Evolutionary conservation across 2,888 invertebrate genomes (phyloP).

Genomic region (Mimas tiliae): DNA sequence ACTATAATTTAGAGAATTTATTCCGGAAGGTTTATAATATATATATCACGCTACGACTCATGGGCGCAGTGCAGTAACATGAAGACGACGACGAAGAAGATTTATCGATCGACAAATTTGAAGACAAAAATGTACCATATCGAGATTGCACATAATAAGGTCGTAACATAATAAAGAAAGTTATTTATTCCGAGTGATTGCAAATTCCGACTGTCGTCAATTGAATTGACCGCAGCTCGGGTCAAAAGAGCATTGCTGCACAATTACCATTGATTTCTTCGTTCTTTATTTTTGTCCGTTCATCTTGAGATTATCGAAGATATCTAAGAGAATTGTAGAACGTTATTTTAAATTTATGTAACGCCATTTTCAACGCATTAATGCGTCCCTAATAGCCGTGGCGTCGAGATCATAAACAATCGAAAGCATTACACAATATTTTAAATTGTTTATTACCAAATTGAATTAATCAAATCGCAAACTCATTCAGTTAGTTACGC

Average conservation of each 20-base stretch:
- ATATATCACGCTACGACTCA: too few relatives aligned
- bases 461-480: not conserved
- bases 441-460: not conserved
- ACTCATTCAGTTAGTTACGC: not conserved
- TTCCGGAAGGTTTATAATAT: too few relatives aligned
- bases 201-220: constrained; percentile 46
- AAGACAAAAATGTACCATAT: not conserved
- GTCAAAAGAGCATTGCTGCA: constrained; percentile 46
- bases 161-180: constrained; percentile 40
- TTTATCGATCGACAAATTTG: not conserved
- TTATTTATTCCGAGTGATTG: constrained; percentile 45
- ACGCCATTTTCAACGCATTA: constrained; percentile 3
- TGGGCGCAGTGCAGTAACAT: not conserved
- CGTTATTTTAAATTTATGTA: not conserved
- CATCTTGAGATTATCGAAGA: constrained; percentile 10
- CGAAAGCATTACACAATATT: constrained; percentile 2
- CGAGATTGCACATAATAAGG: not conserved
- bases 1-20: too few relatives aligned
- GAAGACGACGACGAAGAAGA: not conserved
- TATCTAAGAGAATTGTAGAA: not conserved
- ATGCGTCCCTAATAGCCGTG: not conserved
- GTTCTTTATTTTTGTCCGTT: constrained; percentile 4
- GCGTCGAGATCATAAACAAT: not conserved
- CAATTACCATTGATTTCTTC: constrained; percentile 37
- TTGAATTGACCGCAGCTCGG: constrained; percentile 54